These are phyloP conservation scores for Adineta ricciae DNA, from an alignment of 2,888 invertebrate genomes.

Conservation along the genomic window DNA sequence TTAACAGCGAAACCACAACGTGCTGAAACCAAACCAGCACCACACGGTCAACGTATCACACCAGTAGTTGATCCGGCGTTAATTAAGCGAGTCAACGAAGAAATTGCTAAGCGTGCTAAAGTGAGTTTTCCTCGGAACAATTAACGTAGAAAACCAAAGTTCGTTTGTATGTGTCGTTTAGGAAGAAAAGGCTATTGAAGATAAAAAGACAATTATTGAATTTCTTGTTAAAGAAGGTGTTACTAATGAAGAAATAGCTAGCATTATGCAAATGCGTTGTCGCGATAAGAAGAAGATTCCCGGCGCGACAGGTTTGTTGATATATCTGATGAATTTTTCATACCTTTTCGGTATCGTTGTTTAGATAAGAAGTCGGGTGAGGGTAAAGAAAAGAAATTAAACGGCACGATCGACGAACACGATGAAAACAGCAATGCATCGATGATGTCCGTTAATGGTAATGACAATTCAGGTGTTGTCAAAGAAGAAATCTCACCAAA, in stretches of 20 bases:
- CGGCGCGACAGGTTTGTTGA: neutral
- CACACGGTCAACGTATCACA: conserved; percentile 58
- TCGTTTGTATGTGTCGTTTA: too few species aligned
- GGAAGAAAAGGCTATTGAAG: conserved; percentile 28
- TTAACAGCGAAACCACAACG: conserved; percentile 22
- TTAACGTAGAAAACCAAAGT: too few species aligned
- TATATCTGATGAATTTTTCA: too few species aligned
- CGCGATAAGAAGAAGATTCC: neutral
- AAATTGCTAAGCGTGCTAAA: conserved; percentile 20
- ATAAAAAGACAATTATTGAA: conserved; percentile 20
- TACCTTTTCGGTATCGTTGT: neutral
- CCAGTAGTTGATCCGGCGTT: conserved; percentile 67
- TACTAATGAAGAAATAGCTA: neutral
- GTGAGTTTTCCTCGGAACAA: too few species aligned
- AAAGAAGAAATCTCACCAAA: neutral
- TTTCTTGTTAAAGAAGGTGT: conserved; percentile 2
- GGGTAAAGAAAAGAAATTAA: neutral
- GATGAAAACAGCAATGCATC: neutral
- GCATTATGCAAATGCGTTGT: neutral
- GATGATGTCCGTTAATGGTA: neutral
- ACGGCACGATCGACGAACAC: neutral
- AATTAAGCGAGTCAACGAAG: conserved; percentile 66
- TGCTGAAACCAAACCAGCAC: conserved; percentile 59
- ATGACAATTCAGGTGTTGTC: neutral
- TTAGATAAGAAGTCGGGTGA: neutral